phyloP scores from a whole-genome alignment of 2,797 vertebrate genomes.

The Crenichthys baileyi region DNA sequence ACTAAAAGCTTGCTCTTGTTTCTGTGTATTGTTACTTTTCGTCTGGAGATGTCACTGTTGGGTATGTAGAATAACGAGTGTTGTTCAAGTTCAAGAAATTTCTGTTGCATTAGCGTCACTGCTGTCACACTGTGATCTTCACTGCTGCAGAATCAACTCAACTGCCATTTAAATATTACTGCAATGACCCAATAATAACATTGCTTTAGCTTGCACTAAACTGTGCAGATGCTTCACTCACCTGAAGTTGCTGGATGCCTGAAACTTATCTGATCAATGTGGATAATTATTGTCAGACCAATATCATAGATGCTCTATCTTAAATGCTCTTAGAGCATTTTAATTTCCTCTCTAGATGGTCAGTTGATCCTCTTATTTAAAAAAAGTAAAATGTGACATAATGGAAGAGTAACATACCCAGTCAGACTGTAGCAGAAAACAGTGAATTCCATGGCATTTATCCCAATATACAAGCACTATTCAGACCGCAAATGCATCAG shows the following conservation, averaged over 20 bases:
- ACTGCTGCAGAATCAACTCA: not conserved
- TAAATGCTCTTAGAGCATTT: too few species aligned
- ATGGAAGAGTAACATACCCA: not conserved
- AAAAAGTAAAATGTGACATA: not conserved
- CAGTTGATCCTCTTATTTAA: not conserved
- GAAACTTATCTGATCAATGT: not conserved
- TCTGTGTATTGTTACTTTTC: slow-evolving; percentile 29
- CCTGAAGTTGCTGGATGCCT: slow-evolving; percentile 5
- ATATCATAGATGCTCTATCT: too few species aligned
- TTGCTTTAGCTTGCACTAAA: not conserved
- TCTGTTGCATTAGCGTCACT: not conserved
- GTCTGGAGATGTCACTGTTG: slow-evolving; percentile 53
- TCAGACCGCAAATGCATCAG: not conserved
- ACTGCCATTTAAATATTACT: not conserved
- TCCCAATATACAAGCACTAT: too few species aligned
- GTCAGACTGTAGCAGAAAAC: not conserved
- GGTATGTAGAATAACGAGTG: not conserved
- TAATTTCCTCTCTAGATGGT: not conserved
- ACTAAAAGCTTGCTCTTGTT: not conserved
- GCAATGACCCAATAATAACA: not conserved
- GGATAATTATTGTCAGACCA: not conserved
- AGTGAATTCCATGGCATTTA: not conserved
- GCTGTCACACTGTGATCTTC: not conserved
- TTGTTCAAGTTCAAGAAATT: not conserved
- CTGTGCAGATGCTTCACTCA: not conserved